A percentile compares a stretch with the other conserved stretches of the same genome.
Conservation (phyloP, 64 coral and sea anemone genomes). For the Acropora tenuis region DNA sequence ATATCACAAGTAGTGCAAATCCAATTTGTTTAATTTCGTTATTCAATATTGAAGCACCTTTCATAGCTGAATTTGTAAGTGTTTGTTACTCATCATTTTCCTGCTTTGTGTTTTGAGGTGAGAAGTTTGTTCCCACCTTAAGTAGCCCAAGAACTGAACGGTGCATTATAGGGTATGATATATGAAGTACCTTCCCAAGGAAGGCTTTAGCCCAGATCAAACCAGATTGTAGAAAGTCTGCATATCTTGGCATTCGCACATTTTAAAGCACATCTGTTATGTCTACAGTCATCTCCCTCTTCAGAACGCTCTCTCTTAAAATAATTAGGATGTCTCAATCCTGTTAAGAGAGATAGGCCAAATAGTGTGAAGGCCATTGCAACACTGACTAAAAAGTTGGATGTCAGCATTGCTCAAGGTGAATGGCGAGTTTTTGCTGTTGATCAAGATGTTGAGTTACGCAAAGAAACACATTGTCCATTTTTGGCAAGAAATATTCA, state of each 20-base stretch:
- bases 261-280: conserved; percentile 55
- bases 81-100: no score
- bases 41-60: no score
- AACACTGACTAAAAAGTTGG: conserved; percentile 67
- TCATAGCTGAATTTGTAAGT: no score
- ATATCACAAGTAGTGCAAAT: no score
- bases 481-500: neutral
- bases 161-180: no score
- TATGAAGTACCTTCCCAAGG: no score
- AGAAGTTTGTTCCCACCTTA: no score
- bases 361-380: conserved; percentile 46
- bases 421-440: conserved; percentile 60
- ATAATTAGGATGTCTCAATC: conserved; percentile 66
- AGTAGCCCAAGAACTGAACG: no score
- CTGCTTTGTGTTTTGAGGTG: no score
- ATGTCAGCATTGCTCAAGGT: conserved; percentile 69
- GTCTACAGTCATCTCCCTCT: conserved; percentile 65
- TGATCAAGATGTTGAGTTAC: neutral
- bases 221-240: neutral
- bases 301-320: conserved; percentile 72
- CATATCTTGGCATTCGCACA: conserved; percentile 34
- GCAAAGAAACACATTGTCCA: conserved; percentile 16
- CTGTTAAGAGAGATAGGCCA: conserved; percentile 68
- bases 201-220: conserved; percentile 53
- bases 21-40: no score